Evolutionary conservation across 1,140 invertebrate genomes (phyloP).

Genomic region (Samia ricini): DNA sequence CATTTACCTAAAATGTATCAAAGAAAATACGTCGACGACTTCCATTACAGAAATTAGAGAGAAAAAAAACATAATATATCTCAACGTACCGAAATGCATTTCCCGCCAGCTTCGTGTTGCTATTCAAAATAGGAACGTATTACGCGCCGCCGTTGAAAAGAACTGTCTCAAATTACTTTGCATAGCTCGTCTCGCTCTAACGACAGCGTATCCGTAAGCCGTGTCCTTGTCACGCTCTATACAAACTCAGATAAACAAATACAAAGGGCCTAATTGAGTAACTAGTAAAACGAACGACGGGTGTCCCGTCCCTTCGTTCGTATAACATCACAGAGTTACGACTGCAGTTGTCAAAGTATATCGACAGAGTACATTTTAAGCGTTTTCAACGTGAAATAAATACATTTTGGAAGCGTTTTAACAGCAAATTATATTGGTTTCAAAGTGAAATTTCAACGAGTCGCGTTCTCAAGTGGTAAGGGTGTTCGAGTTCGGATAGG

Average conservation of each 20-base stretch:
- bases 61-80: constrained; percentile 55
- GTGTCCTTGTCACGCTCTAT: constrained; percentile 52
- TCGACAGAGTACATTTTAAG: constrained; percentile 22
- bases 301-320: constrained; percentile 67
- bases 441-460: constrained; percentile 64
- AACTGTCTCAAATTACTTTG: constrained; percentile 76
- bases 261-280: constrained; percentile 78
- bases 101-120: constrained; percentile 69
- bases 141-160: constrained; percentile 63
- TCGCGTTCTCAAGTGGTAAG: constrained; percentile 70
- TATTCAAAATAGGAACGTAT: constrained; percentile 76
- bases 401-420: neutral
- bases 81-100: constrained; percentile 61
- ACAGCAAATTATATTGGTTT: constrained; percentile 21
- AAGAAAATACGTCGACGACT: constrained; percentile 54
- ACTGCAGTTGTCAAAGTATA: constrained; percentile 13
- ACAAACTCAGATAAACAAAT: constrained; percentile 77
- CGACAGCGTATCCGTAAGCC: constrained; percentile 26
- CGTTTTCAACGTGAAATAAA: constrained; percentile 9
- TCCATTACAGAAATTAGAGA: constrained; percentile 66
- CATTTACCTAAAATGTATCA: constrained; percentile 42
- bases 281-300: constrained; percentile 76
- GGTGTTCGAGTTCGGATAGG: constrained; percentile 62
- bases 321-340: constrained; percentile 43
- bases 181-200: constrained; percentile 34